Evolutionary conservation across 2,888 invertebrate species (phyloP).

Genomic region (Ochlodes sylvanus): DNA sequence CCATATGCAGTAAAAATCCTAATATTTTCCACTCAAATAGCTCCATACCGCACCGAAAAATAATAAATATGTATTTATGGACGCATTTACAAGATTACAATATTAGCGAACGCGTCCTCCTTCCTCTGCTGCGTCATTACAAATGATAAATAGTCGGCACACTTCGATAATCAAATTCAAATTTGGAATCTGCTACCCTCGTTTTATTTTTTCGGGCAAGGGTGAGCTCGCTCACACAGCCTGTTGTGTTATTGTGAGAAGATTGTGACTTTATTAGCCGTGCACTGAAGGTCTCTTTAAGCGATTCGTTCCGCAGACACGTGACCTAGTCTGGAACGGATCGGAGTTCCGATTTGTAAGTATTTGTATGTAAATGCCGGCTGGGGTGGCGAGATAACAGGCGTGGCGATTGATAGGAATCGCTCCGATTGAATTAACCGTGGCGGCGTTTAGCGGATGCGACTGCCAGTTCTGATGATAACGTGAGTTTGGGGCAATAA

Average conservation of each 20-base stretch:
- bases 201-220: constrained; percentile 60
- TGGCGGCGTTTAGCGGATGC: constrained; percentile 63
- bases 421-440: constrained; percentile 78
- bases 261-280: constrained; percentile 83
- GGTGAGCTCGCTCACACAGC: constrained; percentile 63
- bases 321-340: constrained; percentile 83
- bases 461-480: constrained; percentile 14
- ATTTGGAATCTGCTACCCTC: constrained; percentile 84
- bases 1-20: constrained; percentile 70
- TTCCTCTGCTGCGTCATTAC: constrained; percentile 76
- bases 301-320: constrained; percentile 86
- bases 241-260: constrained; percentile 79
- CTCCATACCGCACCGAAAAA: constrained; percentile 59
- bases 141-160: constrained; percentile 84
- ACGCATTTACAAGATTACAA: constrained; percentile 83
- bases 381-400: constrained; percentile 78
- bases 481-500: neutral
- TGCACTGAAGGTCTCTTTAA: constrained; percentile 80
- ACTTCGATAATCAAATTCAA: constrained; percentile 85
- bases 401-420: constrained; percentile 74
- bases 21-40: constrained; percentile 79
- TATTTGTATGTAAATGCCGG: constrained; percentile 65
- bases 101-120: constrained; percentile 78
- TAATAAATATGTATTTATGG: constrained; percentile 78
- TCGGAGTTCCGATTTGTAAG: constrained; percentile 80